Conservation (phyloP, 2,888 invertebrate species). For the Thecophora atra region DNA sequence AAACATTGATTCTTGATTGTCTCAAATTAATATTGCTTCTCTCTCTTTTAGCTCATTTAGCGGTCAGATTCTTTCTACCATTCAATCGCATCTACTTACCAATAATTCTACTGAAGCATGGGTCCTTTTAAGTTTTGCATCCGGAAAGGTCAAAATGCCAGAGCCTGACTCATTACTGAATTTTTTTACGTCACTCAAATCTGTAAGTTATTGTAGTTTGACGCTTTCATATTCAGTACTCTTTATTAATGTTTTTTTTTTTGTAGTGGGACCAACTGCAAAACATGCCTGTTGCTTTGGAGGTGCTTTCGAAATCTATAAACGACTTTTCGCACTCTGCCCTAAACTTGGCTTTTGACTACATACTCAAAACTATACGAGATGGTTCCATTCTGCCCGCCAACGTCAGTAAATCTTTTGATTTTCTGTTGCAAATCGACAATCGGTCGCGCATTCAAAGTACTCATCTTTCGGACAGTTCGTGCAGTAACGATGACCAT, state of each 20-base stretch:
- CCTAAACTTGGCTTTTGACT: conserved; percentile 60
- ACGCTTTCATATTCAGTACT: not conserved
- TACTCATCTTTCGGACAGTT: conserved; percentile 14
- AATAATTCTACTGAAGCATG: conserved; percentile 64
- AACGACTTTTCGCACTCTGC: conserved; percentile 61
- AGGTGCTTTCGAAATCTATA: conserved; percentile 57
- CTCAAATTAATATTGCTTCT: not conserved
- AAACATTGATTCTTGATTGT: not conserved
- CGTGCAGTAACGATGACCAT: conserved; percentile 14
- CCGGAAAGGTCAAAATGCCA: conserved; percentile 57
- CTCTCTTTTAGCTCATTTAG: conserved; percentile 5
- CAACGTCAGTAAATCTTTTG: conserved; percentile 60
- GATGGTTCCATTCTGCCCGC: conserved; percentile 58
- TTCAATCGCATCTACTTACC: conserved; percentile 62
- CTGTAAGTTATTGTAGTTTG: conserved; percentile 44
- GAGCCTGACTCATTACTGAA: conserved; percentile 60
- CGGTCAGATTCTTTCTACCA: conserved; percentile 50
- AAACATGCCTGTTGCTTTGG: conserved; percentile 61
- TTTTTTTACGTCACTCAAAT: conserved; percentile 56
- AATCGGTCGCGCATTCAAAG: conserved; percentile 52
- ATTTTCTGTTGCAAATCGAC: conserved; percentile 57
- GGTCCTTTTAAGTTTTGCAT: conserved; percentile 61
- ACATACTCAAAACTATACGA: conserved; percentile 53
- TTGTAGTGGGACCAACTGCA: conserved; percentile 60
- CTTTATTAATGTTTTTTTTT: not conserved